Evolutionary conservation across 1,140 invertebrate genomes (phyloP).

Genomic region (Hylaeus volcanicus): DNA sequence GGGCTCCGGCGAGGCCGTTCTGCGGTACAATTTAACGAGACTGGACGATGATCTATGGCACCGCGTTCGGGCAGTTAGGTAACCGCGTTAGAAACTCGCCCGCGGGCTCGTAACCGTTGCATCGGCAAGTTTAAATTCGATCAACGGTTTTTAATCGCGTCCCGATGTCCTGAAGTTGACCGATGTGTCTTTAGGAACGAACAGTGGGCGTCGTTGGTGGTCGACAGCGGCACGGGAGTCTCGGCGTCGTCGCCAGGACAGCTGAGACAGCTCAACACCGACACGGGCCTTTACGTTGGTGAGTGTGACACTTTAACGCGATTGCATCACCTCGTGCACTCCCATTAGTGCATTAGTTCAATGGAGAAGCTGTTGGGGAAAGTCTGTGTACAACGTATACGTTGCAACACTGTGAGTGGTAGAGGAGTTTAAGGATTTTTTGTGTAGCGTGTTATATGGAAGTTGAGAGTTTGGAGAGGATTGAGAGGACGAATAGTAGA

Average conservation of each 20-base stretch:
- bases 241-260: constrained; percentile 90
- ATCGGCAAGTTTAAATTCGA: background rate
- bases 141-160: constrained; percentile 25
- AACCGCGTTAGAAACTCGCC: constrained; percentile 48
- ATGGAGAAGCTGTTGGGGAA: too few relatives aligned
- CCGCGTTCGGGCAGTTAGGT: constrained; percentile 92
- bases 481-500: too few relatives aligned
- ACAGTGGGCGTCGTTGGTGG: constrained; percentile 90
- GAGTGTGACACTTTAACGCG: constrained; percentile 68
- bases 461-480: too few relatives aligned
- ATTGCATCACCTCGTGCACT: too few relatives aligned
- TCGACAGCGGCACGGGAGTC: constrained; percentile 90
- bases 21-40: constrained; percentile 92
- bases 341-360: too few relatives aligned
- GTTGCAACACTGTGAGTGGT: too few relatives aligned
- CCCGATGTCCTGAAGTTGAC: constrained; percentile 5
- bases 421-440: too few relatives aligned
- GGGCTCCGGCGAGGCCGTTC: constrained; percentile 88
- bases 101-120: too few relatives aligned
- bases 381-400: too few relatives aligned
- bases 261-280: constrained; percentile 91
- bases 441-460: too few relatives aligned
- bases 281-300: constrained; percentile 93
- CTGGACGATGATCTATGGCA: constrained; percentile 97
- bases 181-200: constrained; percentile 85